Conservation (phyloP, 2,797 vertebrate genomes). For the Sebastes glaucus region DNA sequence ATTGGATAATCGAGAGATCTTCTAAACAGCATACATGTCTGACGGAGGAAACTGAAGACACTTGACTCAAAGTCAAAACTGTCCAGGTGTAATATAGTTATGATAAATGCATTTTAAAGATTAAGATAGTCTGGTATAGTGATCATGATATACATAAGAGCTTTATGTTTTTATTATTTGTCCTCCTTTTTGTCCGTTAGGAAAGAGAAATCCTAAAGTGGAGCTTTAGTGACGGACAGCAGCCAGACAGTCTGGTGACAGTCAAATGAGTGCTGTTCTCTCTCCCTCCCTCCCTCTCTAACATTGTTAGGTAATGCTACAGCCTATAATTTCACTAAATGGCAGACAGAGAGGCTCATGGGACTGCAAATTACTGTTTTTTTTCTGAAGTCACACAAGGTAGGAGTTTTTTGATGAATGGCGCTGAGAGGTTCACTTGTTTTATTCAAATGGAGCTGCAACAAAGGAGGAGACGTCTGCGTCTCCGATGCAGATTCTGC, state of each 20-base stretch:
- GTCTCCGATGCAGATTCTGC: background rate
- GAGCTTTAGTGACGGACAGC: background rate
- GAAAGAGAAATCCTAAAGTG: background rate
- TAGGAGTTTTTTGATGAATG: background rate
- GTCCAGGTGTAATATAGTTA: background rate
- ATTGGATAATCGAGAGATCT: no score
- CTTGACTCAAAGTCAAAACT: background rate
- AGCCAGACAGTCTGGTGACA: constrained; percentile 53
- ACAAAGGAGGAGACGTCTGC: background rate
- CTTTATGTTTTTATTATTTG: background rate
- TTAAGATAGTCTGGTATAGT: background rate
- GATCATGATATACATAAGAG: background rate
- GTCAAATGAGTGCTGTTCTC: background rate
- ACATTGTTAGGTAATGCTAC: background rate
- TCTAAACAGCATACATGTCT: background rate
- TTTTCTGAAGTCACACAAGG: background rate
- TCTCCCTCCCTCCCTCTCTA: background rate
- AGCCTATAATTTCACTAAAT: constrained; percentile 11
- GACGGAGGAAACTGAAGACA: background rate
- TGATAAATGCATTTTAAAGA: background rate
- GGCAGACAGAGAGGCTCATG: background rate
- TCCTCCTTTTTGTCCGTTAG: background rate
- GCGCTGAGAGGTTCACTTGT: background rate
- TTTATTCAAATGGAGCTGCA: background rate
- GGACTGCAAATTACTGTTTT: background rate